Percentiles rank a stretch among this genome's conserved stretches.
phyloP scores from a whole-genome alignment of 2,888 invertebrate genomes.

The Brachypalpus laphriformis region DNA sequence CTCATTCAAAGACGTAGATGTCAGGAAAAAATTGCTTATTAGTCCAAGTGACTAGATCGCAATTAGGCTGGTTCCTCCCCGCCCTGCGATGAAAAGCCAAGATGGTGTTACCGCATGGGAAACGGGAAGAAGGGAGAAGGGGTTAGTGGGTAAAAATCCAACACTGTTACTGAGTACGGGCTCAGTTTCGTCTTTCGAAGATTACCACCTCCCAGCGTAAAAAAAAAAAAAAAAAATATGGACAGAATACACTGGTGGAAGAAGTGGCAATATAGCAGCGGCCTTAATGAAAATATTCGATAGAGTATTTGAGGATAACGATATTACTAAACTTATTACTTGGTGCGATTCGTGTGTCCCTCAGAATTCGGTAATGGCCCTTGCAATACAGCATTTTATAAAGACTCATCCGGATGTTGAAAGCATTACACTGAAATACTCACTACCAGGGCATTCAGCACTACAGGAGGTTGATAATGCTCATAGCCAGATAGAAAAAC shows the following conservation, averaged over 20 bases:
- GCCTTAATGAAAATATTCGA: constrained; percentile 22
- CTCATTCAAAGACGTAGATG: too few relatives aligned
- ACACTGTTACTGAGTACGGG: too few relatives aligned
- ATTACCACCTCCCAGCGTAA: too few relatives aligned
- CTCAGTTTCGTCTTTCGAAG: too few relatives aligned
- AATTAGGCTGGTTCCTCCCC: too few relatives aligned
- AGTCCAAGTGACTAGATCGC: too few relatives aligned
- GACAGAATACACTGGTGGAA: constrained; percentile 23
- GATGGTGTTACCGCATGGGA: too few relatives aligned
- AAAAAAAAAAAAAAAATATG: too few relatives aligned
- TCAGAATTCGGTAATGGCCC: constrained; percentile 37
- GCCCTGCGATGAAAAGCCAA: too few relatives aligned
- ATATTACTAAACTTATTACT: constrained; percentile 23
- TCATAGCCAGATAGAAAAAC: constrained; percentile 83
- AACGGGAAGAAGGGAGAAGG: too few relatives aligned
- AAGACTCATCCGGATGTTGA: constrained; percentile 36
- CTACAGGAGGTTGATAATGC: constrained; percentile 35
- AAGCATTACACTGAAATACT: constrained; percentile 38
- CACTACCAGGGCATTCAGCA: constrained; percentile 40
- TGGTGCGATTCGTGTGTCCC: constrained; percentile 33
- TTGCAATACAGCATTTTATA: constrained; percentile 30
- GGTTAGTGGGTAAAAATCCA: too few relatives aligned
- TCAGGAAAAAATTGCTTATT: too few relatives aligned
- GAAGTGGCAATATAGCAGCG: constrained; percentile 33
- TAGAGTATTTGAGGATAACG: constrained; percentile 9